phyloP scores from a whole-genome alignment of 2,113 vertebrate species.

The Lampris megalopsis region DNA sequence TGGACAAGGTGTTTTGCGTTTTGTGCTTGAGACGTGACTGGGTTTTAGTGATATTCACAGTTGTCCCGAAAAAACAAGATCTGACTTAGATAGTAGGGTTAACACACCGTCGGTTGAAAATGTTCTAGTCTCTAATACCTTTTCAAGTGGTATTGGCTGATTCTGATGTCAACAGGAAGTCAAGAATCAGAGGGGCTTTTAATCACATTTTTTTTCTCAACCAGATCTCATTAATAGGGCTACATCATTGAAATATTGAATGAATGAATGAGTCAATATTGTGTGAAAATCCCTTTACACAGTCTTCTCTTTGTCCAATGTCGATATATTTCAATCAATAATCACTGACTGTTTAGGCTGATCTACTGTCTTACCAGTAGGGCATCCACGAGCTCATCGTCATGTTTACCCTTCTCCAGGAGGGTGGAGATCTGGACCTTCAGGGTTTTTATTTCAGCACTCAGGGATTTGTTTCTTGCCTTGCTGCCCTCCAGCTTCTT shows the following conservation, averaged over 20 bases:
- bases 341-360: background rate
- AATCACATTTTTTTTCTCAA: background rate
- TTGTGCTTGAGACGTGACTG: no score
- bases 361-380: slow-evolving; percentile 84
- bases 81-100: no score
- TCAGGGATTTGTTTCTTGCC: slow-evolving; percentile 87
- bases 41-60: no score
- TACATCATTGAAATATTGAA: background rate
- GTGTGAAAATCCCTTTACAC: no score
- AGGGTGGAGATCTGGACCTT: slow-evolving; percentile 87
- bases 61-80: no score
- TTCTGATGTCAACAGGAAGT: background rate
- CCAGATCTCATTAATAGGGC: background rate
- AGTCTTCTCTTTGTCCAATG: no score
- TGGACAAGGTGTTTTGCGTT: background rate
- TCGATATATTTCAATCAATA: background rate
- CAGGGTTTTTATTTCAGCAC: slow-evolving; percentile 86
- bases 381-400: slow-evolving; percentile 89
- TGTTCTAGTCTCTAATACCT: background rate
- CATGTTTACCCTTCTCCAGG: slow-evolving; percentile 89
- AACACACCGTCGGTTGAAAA: no score
- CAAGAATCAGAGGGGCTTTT: background rate
- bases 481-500: slow-evolving; percentile 85
- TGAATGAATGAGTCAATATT: no score
- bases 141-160: no score